Evolutionary conservation across 2,888 invertebrate genomes (phyloP), one percentile per base, ranked within the genome.

Genomic region (Pimpla rufipes): DNA sequence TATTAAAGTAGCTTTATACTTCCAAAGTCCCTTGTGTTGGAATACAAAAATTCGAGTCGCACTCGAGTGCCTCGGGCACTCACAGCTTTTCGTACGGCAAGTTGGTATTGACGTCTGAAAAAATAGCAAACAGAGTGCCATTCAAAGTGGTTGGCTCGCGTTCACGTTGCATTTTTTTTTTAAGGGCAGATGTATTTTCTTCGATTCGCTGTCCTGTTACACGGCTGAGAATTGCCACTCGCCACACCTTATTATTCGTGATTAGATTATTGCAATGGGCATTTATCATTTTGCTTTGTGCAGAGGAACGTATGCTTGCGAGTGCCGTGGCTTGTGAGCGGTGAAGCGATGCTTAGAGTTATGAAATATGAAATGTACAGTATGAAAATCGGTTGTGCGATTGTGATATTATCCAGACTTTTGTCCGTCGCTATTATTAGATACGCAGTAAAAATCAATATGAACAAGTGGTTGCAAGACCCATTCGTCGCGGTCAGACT

Each of bases 51-150:
- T 37, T 89, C 90, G 90, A 91, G 94, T 94, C 93, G 29, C 29
- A 29, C 29, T 29, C 29, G 29, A 29, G 29, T 29, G 94, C 93
- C 94, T 89, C 94, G 94, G 93, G 93, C 90, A 90, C 94, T 96
- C 96, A 97, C 95, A 98, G 96, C 96, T 97, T 97, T 96, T 97
- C 97, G 94, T 97, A 98, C 95, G 97, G 97, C 95, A 97, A 97
- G 94, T 96, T 96, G 94, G 97, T 96, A 95, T 96, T 97, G 94
- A 97, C 97, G 95, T 98, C 97, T 97, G 97, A 95, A 93, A n/a
- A 92, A 90, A 93, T 87, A 92, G 89, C 85, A 93, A 92, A 92
- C 89, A 92, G 91, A 92, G 90, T 76, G 81, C 84, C 90, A 89
- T 91, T 91, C 91, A 91, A 88, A 90, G 85, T 85, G 8, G 59